phyloP scores from a whole-genome alignment of 2,797 vertebrate genomes.

The Falco berigora region DNA sequence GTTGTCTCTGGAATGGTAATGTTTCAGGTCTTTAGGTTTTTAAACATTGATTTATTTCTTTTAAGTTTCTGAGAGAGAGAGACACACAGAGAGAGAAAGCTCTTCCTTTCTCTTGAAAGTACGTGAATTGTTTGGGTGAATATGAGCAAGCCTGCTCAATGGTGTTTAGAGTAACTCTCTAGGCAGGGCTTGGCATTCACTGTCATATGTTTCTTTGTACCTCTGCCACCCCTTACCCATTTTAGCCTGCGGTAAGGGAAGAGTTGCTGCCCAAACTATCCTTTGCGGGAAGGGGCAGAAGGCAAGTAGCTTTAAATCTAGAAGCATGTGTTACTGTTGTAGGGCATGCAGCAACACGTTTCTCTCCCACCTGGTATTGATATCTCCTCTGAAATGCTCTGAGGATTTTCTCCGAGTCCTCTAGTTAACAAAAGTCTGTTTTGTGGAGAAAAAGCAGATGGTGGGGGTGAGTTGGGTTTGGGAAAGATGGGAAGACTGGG shows the following conservation, averaged over 20 bases:
- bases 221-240: background rate
- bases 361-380: background rate
- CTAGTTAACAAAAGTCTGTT: background rate
- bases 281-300: background rate
- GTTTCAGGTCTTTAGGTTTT: background rate
- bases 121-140: background rate
- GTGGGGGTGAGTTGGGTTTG: background rate
- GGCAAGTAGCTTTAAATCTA: background rate
- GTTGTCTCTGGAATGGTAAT: background rate
- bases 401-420: background rate
- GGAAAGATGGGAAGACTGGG: background rate
- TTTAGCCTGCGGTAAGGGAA: background rate
- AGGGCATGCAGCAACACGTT: background rate
- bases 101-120: background rate
- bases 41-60: background rate
- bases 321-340: background rate
- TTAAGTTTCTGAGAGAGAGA: no score
- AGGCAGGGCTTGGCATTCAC: background rate
- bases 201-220: background rate
- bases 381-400: background rate
- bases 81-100: background rate
- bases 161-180: background rate
- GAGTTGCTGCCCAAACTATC: background rate
- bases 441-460: background rate
- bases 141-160: background rate